A percentile compares a stretch with the other conserved stretches of the same genome.
These are phyloP conservation scores for Biston betularia DNA, from an alignment of 2,888 invertebrate species.

Conservation along the genomic window DNA sequence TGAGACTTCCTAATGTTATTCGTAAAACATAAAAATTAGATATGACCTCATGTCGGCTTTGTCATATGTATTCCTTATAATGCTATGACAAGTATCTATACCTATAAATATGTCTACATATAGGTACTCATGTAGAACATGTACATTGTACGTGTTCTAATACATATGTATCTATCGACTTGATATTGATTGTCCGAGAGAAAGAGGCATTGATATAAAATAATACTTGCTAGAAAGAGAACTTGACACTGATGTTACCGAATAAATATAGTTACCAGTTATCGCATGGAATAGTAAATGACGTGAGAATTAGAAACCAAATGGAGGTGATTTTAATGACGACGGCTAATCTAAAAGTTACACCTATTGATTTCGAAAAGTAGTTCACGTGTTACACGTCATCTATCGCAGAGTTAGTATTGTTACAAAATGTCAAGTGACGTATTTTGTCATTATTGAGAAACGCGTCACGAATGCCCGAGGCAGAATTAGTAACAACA, in stretches of 20 bases:
- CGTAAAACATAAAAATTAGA: slow-evolving; percentile 46
- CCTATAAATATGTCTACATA: slow-evolving; percentile 6
- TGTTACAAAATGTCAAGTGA: slow-evolving; percentile 10
- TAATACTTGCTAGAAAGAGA: background rate
- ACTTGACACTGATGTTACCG: background rate
- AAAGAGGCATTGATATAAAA: background rate
- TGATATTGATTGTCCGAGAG: slow-evolving; percentile 23
- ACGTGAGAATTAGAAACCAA: background rate
- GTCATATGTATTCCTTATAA: slow-evolving; percentile 41
- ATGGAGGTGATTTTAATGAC: background rate
- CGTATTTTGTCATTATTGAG: slow-evolving; percentile 11
- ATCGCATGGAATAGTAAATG: background rate
- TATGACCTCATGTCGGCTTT: slow-evolving; percentile 49
- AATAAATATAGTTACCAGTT: background rate
- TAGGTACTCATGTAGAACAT: background rate
- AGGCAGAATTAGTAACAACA: slow-evolving; percentile 18
- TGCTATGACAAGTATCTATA: slow-evolving; percentile 25
- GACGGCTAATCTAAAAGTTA: background rate
- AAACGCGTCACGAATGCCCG: slow-evolving; percentile 9
- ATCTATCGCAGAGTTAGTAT: background rate
- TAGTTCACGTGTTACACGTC: background rate
- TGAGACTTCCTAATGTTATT: slow-evolving; percentile 34
- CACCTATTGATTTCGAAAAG: background rate
- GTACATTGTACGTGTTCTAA: slow-evolving; percentile 24
- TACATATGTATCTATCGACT: slow-evolving; percentile 13